These are phyloP conservation scores for Marasmarcha lunaedactyla DNA, from an alignment of 2,888 invertebrate species.

Conservation along the genomic window DNA sequence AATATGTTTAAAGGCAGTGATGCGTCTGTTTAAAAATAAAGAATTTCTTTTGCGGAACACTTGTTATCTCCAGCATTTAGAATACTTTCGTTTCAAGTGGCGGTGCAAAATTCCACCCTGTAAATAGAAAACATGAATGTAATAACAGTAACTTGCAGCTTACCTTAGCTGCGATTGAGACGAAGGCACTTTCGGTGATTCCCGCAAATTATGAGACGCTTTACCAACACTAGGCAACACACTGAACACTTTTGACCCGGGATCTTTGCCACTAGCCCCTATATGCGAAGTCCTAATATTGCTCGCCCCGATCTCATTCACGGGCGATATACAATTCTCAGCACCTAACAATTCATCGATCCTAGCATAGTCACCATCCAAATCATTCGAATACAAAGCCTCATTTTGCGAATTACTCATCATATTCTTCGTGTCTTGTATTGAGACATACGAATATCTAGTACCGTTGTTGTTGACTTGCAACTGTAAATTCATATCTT, in stretches of 20 bases:
- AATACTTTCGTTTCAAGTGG: too few species aligned
- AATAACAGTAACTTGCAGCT: too few species aligned
- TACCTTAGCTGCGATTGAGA: constrained; percentile 38
- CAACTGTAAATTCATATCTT: constrained; percentile 55
- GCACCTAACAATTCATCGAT: constrained; percentile 55
- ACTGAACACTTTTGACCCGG: constrained; percentile 38
- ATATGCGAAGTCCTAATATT: constrained; percentile 57
- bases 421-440: constrained; percentile 54
- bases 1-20: too few species aligned
- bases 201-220: constrained; percentile 37
- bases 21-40: too few species aligned
- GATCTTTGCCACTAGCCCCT: constrained; percentile 27
- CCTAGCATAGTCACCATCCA: constrained; percentile 57
- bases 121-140: too few species aligned
- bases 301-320: constrained; percentile 33
- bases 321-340: constrained; percentile 57
- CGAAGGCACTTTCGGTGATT: constrained; percentile 46
- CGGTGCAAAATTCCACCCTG: too few species aligned
- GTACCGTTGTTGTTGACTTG: constrained; percentile 64
- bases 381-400: constrained; percentile 50
- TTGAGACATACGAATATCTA: constrained; percentile 57
- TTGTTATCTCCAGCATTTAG: too few species aligned
- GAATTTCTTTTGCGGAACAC: too few species aligned
- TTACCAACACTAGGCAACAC: constrained; percentile 56
- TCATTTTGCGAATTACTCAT: constrained; percentile 64